A percentile compares a stretch with the other conserved stretches of the same genome.
Conservation (phyloP, 2,888 invertebrate genomes). For the Loripinus fragilis region DNA sequence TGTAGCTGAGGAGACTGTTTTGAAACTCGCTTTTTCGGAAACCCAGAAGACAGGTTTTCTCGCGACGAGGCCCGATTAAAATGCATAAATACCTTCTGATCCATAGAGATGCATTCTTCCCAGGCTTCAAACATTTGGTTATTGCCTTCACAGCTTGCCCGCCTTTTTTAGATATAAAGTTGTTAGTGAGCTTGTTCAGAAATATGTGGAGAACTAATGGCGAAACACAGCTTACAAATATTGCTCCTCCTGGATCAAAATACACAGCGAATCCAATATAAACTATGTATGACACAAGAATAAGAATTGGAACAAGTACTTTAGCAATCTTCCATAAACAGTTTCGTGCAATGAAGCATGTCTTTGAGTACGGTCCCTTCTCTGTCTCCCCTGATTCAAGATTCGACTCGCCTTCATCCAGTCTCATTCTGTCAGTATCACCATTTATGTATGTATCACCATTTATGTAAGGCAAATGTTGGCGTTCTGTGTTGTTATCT, state of each 20-base stretch:
- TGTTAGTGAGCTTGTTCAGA: conserved; percentile 30
- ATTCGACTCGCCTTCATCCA: too few species aligned
- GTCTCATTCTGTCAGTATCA: too few species aligned
- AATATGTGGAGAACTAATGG: conserved; percentile 17
- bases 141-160: background rate
- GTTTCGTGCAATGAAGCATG: background rate
- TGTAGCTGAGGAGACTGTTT: too few species aligned
- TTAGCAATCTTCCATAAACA: background rate
- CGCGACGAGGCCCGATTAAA: too few species aligned
- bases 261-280: conserved; percentile 44
- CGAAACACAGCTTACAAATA: conserved; percentile 37
- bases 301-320: background rate
- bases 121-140: conserved; percentile 15
- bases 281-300: conserved; percentile 21
- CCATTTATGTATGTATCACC: too few species aligned
- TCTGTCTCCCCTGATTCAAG: too few species aligned
- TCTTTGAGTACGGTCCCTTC: too few species aligned
- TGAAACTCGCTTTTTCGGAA: too few species aligned
- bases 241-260: conserved; percentile 27
- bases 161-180: background rate
- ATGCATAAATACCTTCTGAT: conserved; percentile 34
- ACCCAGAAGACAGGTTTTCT: too few species aligned
- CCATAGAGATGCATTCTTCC: conserved; percentile 21
- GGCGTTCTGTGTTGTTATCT: too few species aligned
- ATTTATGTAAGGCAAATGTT: too few species aligned